These are phyloP conservation scores for Apamea sordens DNA, from an alignment of 2,888 invertebrate species.

Conservation along the genomic window DNA sequence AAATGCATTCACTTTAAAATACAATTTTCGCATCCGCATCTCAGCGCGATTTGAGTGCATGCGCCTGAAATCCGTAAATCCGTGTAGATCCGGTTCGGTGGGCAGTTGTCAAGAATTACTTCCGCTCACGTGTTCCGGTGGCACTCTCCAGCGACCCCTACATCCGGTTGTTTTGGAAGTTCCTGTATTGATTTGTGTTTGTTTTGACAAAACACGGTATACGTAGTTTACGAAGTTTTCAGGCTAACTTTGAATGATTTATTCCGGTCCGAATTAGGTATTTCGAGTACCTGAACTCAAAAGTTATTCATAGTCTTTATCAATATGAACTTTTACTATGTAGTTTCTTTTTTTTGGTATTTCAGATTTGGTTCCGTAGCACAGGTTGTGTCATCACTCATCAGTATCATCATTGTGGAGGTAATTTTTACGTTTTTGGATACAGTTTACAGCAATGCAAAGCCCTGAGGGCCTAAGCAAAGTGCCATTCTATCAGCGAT, in stretches of 20 bases:
- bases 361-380: neutral
- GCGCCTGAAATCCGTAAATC: conserved; percentile 64
- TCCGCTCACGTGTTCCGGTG: conserved; percentile 66
- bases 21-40: conserved; percentile 29
- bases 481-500: neutral
- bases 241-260: neutral
- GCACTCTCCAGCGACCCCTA: conserved; percentile 50
- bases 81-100: conserved; percentile 67
- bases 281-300: neutral
- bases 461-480: neutral
- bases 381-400: neutral
- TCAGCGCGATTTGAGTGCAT: conserved; percentile 34
- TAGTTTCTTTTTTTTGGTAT: too few relatives aligned
- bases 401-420: neutral
- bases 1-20: conserved; percentile 17
- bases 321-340: neutral
- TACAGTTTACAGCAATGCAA: neutral
- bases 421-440: neutral
- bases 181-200: conserved; percentile 33
- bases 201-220: neutral
- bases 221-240: neutral
- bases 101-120: conserved; percentile 70
- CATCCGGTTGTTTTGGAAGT: conserved; percentile 56
- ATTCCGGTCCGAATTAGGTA: neutral
- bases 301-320: neutral